Conservation (phyloP, 2,113 vertebrate species). For the Limanda limanda region DNA sequence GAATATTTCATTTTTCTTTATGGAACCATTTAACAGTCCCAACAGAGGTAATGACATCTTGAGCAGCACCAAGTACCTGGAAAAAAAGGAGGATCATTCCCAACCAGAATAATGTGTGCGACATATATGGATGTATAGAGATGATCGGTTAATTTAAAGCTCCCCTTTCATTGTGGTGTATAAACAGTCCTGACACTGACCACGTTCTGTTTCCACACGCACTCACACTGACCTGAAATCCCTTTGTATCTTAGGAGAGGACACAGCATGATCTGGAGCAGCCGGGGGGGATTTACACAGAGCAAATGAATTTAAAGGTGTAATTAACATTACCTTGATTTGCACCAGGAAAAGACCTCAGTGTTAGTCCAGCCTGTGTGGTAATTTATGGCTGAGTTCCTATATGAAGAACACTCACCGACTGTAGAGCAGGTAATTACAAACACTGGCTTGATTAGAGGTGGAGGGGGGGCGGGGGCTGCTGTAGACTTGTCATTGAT, state of each 20-base stretch:
- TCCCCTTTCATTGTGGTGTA: constrained; percentile 5
- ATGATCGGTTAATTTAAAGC: background rate
- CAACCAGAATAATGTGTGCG: constrained; percentile 4
- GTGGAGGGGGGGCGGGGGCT: background rate
- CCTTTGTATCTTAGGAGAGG: constrained; percentile 58
- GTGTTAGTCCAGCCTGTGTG: constrained; percentile 37
- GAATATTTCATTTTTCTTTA: constrained; percentile 80
- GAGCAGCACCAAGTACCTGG: constrained; percentile 53
- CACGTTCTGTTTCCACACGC: constrained; percentile 34
- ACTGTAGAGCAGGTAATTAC: constrained; percentile 62
- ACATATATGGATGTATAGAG: constrained; percentile 2
- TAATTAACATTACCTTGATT: constrained; percentile 75
- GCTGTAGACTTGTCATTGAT: constrained; percentile 51
- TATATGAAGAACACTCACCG: constrained; percentile 54
- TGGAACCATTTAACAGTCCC: constrained; percentile 70
- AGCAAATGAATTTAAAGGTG: constrained; percentile 65
- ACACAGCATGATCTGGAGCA: constrained; percentile 47
- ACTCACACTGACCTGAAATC: constrained; percentile 41
- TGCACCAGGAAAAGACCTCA: constrained; percentile 56
- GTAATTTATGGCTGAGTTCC: constrained; percentile 58
- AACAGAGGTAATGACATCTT: constrained; percentile 76
- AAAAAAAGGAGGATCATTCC: constrained; percentile 9
- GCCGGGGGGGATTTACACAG: constrained; percentile 56
- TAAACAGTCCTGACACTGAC: constrained; percentile 44
- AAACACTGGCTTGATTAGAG: constrained; percentile 69